Evolutionary conservation across 1,140 invertebrate genomes (phyloP).

Genomic region (Melitaea cinxia): DNA sequence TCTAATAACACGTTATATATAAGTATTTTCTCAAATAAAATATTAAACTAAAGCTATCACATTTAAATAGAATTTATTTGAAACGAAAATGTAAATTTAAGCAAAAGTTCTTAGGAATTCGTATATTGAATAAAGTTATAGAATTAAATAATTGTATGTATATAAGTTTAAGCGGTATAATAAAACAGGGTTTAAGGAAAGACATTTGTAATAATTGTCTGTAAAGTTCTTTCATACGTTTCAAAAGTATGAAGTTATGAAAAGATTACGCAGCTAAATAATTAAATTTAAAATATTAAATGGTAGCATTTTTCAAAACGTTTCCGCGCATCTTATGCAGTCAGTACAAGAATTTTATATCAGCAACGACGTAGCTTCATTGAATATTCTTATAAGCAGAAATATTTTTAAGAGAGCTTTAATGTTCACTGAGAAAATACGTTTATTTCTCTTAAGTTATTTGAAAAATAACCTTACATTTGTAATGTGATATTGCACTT

Average conservation of each 20-base stretch:
- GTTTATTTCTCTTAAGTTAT: constrained; percentile 5
- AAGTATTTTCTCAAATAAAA: too few relatives aligned
- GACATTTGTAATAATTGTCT: too few relatives aligned
- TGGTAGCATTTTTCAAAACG: not conserved
- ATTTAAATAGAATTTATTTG: too few relatives aligned
- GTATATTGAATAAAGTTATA: too few relatives aligned
- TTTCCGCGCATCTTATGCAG: constrained; percentile 32
- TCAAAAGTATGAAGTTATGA: not conserved
- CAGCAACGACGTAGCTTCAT: constrained; percentile 34
- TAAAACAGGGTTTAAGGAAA: too few relatives aligned
- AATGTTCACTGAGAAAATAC: constrained; percentile 13
- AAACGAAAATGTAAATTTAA: too few relatives aligned
- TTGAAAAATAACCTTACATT: constrained; percentile 6
- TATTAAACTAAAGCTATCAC: too few relatives aligned
- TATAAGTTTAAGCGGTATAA: too few relatives aligned
- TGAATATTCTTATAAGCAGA: constrained; percentile 42
- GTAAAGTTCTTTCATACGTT: too few relatives aligned
- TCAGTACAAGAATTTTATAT: constrained; percentile 43
- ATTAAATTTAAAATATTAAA: not conserved
- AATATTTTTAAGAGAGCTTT: constrained; percentile 37
- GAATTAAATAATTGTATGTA: too few relatives aligned
- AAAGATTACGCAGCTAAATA: not conserved
- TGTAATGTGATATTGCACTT: constrained; percentile 8
- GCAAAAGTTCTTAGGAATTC: too few relatives aligned
- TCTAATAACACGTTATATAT: too few relatives aligned